Evolutionary conservation across 2,888 invertebrate species (phyloP), one percentile per base, ranked within the genome.

Genomic region (Horisme vitalbata): DNA sequence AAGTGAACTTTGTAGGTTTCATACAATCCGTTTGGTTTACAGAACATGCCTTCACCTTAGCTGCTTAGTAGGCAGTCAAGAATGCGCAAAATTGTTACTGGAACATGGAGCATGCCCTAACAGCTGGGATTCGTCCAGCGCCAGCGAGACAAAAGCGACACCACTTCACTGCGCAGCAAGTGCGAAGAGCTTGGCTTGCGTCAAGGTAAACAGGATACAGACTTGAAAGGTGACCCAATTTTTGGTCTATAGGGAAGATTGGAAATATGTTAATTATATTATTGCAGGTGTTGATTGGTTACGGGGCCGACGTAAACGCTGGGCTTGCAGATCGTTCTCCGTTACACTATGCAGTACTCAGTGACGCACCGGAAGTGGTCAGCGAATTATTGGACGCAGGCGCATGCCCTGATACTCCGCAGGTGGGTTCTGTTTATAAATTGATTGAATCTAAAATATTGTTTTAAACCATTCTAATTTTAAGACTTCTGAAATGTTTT

Each of bases 311-410:
- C 61, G 93, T 95, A n/a, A 94, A 95, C 65, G 94, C 94, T 4
- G 95, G 95, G 8, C 83, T 92, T 34, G 90, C 82, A 39, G 92
- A 92, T 41, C 92, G 92, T 54, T 95, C 95, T 26, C 94, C 97
- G 0, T 81, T 97, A 51, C 96, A 96, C 74, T 96, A 95, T 73
- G 97, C 97, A 0, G 95, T 96, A 37, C 91, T 95, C 57, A 95
- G 94, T 65, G 92, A 94, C 66, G 93, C 94, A 7, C 86, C 91
- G 41, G 94, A 94, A 55, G 96, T 96, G 63, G 95, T 95, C 1
- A 91, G 92, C 66, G 91, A 92, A 55, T 85, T 97, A 53, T 76
- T 97, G 37, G 92, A 93, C 59, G 93, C 93, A 54, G 95, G 96
- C 33, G 97, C 97, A 2, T 93, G 92, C 68, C 94, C 97, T 13